Base-by-base conservation (phyloP, 2,797 vertebrate genomes). In the Crenichthys baileyi region DNA sequence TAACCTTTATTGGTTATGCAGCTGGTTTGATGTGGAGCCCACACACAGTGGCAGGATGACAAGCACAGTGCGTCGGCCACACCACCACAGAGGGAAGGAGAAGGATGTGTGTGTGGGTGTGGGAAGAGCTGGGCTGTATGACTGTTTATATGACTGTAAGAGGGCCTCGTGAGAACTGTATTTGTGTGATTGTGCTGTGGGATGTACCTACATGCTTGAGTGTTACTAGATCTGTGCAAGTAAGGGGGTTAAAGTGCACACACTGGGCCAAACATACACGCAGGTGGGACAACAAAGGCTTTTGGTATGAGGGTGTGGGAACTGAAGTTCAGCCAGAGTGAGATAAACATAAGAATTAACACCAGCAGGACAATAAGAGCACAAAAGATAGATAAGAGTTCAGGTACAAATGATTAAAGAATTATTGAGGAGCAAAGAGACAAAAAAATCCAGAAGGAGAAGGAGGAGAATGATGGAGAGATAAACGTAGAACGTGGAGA, bases 41-140 rank as follows among this genome's bases (percentile, higher is more conserved):
- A 94, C 92, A 94, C 94, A 94, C 89, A 82, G 93, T 78, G 90
- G 88, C 83, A 83, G 75, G 87, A 89, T 83, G 89, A 90, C 87
- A 90, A 83, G 84, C 84, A 79, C 82, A 88, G 79, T 88, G 75
- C 75, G 89, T 86, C 85, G 84, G 78, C 87, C 83, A 80, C 88
- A 86, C 77, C 77, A 46, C 78, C 79, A 44, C 83, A 85, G 78
- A 79, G 53, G 60, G 78, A 48, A 31, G 26, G 71, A 56, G 70
- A 70, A 7, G 48, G 58, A 48, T 70, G 67, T 72, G 72, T 76
- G 79, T 56, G 90, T 79, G 84, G 82, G 71, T 86, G 87, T 90
- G 89, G 85, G 87, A 83, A 84, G 76, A 84, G 77, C 61, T 71
- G 11, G 72, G 75, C 79, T 86, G 72, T 90, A 77, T 85, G 80